Conservation (phyloP, 2,888 invertebrate genomes). For the Belgica antarctica region DNA sequence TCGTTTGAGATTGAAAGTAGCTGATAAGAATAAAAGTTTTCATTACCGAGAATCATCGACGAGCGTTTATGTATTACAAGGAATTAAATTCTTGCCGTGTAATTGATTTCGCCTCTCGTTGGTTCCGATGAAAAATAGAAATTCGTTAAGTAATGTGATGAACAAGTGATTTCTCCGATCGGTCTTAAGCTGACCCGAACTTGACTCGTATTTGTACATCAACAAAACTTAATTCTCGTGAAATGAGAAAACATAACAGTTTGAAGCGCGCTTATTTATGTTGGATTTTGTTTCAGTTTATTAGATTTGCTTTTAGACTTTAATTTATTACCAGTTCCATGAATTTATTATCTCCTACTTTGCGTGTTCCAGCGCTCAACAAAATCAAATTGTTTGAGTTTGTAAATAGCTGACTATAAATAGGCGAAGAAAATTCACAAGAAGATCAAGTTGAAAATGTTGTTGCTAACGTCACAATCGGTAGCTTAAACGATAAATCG, state of each 20-base stretch:
- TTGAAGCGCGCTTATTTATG: neutral
- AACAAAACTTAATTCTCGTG: neutral
- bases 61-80: neutral
- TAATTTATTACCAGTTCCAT: constrained; percentile 29
- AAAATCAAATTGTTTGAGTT: constrained; percentile 14
- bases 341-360: neutral
- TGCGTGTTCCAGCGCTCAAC: neutral
- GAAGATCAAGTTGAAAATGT: constrained; percentile 14
- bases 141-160: neutral
- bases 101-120: constrained; percentile 6
- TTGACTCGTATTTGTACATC: neutral
- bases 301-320: constrained; percentile 19
- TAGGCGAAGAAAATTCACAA: neutral
- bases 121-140: no score
- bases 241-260: neutral
- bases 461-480: constrained; percentile 5
- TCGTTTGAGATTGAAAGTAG: constrained; percentile 1
- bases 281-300: constrained; percentile 26
- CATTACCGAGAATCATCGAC: neutral
- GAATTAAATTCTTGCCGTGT: neutral
- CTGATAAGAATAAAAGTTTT: constrained; percentile 1
- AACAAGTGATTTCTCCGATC: no score
- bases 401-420: no score
- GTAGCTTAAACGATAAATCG: neutral
- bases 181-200: no score